A percentile compares a stretch with the other conserved stretches of the same genome.
phyloP scores from a whole-genome alignment of 2,113 vertebrate genomes.

The Butastur rufipennis region DNA sequence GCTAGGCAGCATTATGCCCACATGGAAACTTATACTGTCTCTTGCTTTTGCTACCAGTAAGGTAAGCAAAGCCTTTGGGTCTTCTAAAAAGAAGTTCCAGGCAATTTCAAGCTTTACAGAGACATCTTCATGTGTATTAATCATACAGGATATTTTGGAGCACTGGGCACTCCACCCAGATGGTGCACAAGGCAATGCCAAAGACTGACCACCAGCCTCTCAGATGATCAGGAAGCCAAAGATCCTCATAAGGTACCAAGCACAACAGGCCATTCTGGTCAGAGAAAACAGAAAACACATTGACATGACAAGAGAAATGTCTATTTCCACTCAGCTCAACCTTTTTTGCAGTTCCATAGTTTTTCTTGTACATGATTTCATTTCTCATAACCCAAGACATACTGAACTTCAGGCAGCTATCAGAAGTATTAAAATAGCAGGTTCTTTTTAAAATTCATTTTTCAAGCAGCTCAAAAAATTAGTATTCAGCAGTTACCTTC shows the following conservation, averaged over 20 bases:
- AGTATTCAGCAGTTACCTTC: slow-evolving; percentile 27
- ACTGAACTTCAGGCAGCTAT: not conserved
- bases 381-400: slow-evolving; percentile 12
- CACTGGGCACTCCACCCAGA: not conserved
- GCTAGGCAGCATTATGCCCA: not conserved
- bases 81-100: not conserved
- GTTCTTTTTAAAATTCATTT: slow-evolving; percentile 30
- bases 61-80: not conserved
- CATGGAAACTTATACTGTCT: not conserved
- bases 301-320: not conserved
- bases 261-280: not conserved
- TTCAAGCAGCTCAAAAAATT: slow-evolving; percentile 23
- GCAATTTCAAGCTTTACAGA: not conserved
- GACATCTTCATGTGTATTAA: not conserved
- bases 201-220: not conserved
- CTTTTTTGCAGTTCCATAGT: not conserved
- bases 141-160: not conserved
- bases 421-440: slow-evolving; percentile 25
- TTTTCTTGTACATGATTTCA: not conserved
- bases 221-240: not conserved
- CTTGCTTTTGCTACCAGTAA: not conserved
- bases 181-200: not conserved
- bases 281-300: not conserved
- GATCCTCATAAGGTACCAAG: not conserved
- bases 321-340: not conserved